phyloP scores from a whole-genome alignment of 2,113 vertebrate genomes.

The Dolichotis patagonum region DNA sequence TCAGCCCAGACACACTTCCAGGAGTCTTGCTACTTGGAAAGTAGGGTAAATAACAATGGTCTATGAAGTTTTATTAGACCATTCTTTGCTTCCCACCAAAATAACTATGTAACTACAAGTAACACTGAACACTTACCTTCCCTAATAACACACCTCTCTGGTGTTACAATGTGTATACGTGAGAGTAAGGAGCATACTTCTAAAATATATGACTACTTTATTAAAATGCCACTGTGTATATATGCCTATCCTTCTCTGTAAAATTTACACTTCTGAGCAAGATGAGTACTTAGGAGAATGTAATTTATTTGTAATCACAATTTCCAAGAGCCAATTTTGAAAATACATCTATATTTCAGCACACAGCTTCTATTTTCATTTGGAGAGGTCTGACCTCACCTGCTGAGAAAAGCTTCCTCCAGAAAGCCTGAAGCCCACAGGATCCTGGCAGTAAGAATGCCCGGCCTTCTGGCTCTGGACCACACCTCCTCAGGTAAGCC shows the following conservation, averaged over 20 bases:
- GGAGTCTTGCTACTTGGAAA: not conserved
- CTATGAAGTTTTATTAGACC: not conserved
- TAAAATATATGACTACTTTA: not conserved
- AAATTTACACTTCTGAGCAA: not conserved
- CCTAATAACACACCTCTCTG: not conserved
- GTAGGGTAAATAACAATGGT: not conserved
- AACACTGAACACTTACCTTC: rapidly evolving
- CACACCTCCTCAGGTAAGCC: not conserved
- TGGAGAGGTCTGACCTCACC: not conserved
- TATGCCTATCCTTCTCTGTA: not conserved
- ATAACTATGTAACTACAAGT: not conserved
- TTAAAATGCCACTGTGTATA: not conserved
- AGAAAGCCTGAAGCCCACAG: not conserved
- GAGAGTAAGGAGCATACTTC: not conserved
- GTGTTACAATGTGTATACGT: not conserved
- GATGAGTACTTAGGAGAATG: not conserved
- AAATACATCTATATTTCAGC: not conserved
- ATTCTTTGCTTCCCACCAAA: not conserved
- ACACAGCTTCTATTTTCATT: not conserved
- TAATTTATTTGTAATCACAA: not conserved
- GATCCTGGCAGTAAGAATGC: not conserved
- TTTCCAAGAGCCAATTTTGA: not conserved
- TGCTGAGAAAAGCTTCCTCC: not conserved
- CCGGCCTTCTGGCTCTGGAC: not conserved
- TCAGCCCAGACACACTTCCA: not conserved